Evolutionary conservation across 2,888 invertebrate species (phyloP).

Genomic region (Drosophila prolongata): DNA sequence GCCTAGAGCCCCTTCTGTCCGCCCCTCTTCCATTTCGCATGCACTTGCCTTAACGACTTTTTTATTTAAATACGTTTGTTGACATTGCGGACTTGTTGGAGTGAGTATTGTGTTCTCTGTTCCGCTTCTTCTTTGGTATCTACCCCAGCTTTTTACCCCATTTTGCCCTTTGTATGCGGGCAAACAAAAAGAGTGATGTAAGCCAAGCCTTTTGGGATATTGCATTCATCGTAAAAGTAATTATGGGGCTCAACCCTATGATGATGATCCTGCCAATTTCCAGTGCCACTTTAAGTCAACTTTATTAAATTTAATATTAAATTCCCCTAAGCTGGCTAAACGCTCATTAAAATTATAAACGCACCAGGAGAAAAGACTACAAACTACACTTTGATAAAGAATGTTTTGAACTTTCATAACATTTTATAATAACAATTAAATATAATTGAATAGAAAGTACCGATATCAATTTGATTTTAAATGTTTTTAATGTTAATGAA

Average conservation of each 20-base stretch:
- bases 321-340: conserved; percentile 50
- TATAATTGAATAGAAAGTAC: no score
- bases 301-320: conserved; percentile 41
- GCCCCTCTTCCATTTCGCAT: conserved; percentile 42
- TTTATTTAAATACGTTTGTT: conserved; percentile 80
- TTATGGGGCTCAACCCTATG: conserved; percentile 20
- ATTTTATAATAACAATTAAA: no score
- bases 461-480: no score
- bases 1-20: conserved; percentile 21
- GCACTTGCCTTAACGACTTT: conserved; percentile 78
- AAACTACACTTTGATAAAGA: neutral
- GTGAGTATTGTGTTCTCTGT: conserved; percentile 39
- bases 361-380: neutral
- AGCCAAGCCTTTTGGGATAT: conserved; percentile 47
- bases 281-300: conserved; percentile 20
- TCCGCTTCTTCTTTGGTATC: neutral
- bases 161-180: conserved; percentile 6
- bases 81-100: conserved; percentile 70
- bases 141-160: conserved; percentile 5
- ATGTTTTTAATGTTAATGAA: no score
- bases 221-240: conserved; percentile 47
- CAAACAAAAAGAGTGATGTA: conserved; percentile 39
- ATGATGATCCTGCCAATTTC: conserved; percentile 30
- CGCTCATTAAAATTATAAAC: conserved; percentile 72
- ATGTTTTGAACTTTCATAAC: no score